Evolutionary conservation across 1,140 invertebrate genomes (phyloP), one percentile per base, ranked within the genome.

Genomic region (Rhizoglyphus robini): DNA sequence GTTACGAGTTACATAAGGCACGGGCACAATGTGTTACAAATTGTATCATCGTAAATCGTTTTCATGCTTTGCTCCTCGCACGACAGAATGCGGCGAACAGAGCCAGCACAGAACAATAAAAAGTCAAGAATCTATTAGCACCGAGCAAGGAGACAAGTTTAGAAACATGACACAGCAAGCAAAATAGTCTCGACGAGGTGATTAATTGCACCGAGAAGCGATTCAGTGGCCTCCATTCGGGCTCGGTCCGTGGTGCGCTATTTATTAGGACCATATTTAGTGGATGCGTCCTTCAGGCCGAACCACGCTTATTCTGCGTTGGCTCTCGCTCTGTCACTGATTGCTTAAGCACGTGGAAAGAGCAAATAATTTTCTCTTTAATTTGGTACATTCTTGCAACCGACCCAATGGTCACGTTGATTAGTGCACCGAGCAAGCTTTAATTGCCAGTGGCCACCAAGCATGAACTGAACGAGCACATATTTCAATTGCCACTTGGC

Each of bases 281-380:
- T 32, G 36, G 18, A 41, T 8, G 36, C 36, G 36, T 8, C 51
- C 23, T 32, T 54, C 8, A 20, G 20, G 20, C 51, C 23, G 23
- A 54, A 8, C 23, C 51, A 54, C 51, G 23, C 23, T 46, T 20
- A 54, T 32, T 27, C 8, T 8, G 23, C 20, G 51, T 54, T 5
- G 8, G 8, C 51, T 8, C 23, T 23, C 51, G 15, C 23, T 25
- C 31, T 8, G 8, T 59, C 25, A 11, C 5, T 59, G 27, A 60
- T 60, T 60, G 58, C 58, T 60, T 60, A 60, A 60, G 27, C 58
- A 60, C 58, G 58, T 60, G 58, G 58, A 60, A 58, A 29, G 57
- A 13, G 51, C 51, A 54, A 54, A 54, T 54, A 54, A 54, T 54
- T 54, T 54, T 54, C 51, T 11, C 51, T 54, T 54, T 54, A 54